These are phyloP conservation scores for Muscidifurax raptorellus DNA, from an alignment of 1,140 invertebrate species.

Conservation along the genomic window DNA sequence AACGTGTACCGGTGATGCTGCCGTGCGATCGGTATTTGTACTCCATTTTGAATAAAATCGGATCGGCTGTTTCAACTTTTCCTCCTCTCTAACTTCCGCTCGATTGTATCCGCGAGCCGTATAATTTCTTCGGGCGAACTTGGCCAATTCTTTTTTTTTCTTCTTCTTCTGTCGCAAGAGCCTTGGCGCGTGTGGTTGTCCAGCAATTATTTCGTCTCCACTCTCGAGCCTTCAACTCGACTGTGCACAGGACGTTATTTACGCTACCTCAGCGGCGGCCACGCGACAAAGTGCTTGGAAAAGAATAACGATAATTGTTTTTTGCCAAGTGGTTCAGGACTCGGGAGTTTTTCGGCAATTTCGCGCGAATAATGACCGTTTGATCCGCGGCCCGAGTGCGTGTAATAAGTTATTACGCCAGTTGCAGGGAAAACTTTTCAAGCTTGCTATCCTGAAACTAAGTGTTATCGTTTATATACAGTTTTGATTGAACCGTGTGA, in stretches of 20 bases:
- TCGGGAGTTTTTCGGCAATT: neutral
- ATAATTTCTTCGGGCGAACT: neutral
- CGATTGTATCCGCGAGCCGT: neutral
- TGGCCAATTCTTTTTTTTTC: constrained; percentile 18
- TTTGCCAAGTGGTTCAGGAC: neutral
- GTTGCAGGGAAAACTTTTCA: neutral
- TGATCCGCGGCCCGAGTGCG: neutral
- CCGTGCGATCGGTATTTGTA: neutral
- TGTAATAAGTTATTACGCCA: neutral
- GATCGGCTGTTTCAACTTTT: neutral
- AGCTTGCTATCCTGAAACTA: too few species aligned
- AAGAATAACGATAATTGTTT: constrained; percentile 11
- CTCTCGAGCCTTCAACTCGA: neutral
- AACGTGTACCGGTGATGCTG: neutral
- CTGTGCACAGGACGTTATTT: neutral
- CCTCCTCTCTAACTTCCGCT: neutral
- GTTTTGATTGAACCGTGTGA: neutral
- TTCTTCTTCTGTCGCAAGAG: neutral
- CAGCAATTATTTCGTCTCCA: neutral
- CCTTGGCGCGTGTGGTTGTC: neutral
- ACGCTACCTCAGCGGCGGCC: neutral
- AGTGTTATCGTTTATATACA: neutral
- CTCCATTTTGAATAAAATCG: constrained; percentile 12
- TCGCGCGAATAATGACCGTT: neutral
- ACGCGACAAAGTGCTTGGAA: neutral